These are phyloP conservation scores for Onychostruthus taczanowskii DNA, from an alignment of 2,113 vertebrate genomes.

Conservation along the genomic window DNA sequence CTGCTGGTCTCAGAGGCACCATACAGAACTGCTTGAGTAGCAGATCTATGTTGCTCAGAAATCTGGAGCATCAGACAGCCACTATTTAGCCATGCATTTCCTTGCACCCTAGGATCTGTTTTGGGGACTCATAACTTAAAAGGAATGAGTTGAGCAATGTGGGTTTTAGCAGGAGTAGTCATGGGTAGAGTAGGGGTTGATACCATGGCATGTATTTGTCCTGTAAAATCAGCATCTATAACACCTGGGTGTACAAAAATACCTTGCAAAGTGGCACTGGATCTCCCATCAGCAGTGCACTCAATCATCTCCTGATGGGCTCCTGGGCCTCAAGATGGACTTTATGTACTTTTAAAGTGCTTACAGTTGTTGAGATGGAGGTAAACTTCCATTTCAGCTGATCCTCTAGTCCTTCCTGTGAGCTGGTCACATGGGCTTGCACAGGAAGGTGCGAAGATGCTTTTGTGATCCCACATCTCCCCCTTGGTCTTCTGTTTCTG, in stretches of 20 bases:
- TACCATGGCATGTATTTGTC: not conserved
- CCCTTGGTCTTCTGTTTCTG: not conserved
- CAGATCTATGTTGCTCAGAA: no score
- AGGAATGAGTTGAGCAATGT: not conserved
- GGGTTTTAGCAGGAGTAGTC: not conserved
- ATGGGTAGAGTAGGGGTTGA: no score
- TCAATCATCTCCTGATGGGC: not conserved
- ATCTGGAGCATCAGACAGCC: no score
- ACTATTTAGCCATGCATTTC: no score
- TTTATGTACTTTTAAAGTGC: no score
- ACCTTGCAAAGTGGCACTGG: not conserved
- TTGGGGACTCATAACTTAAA: not conserved
- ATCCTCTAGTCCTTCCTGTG: no score
- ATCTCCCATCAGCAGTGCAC: no score
- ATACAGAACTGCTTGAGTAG: no score
- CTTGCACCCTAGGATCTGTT: not conserved
- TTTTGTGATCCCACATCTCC: rapidly evolving
- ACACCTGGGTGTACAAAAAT: not conserved
- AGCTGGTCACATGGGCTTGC: no score
- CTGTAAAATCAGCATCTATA: not conserved
- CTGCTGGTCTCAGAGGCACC: no score
- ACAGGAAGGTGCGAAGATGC: not conserved
- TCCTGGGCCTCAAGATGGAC: not conserved
- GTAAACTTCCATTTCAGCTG: no score
- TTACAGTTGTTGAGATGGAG: no score